Conservation (phyloP, 2,113 vertebrate genomes). For the Columba janthina region DNA sequence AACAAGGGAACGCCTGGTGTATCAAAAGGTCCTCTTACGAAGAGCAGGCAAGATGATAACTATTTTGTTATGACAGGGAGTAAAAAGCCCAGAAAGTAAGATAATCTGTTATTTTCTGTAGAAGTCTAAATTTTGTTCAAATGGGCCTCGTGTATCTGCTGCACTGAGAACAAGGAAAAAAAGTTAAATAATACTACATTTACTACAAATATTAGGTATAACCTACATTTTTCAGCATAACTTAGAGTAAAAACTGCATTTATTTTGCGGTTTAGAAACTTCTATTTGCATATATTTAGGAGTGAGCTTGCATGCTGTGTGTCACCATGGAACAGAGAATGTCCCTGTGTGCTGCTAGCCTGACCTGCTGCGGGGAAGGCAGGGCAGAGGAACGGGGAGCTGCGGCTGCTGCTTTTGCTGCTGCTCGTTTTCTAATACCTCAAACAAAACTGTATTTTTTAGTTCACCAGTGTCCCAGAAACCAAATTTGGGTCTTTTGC, state of each 20-base stretch:
- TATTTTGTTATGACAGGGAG: constrained; percentile 90
- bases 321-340: not conserved
- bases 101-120: not conserved
- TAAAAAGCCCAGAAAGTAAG: constrained; percentile 80
- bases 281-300: not conserved
- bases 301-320: not conserved
- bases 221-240: not conserved
- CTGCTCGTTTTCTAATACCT: not conserved
- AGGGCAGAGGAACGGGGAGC: not conserved
- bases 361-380: not conserved
- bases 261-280: not conserved
- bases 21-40: constrained; percentile 56
- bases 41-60: constrained; percentile 78
- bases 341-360: not conserved
- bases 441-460: not conserved
- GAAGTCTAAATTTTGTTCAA: not conserved
- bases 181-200: constrained; percentile 37
- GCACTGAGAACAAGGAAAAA: not conserved
- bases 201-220: not conserved
- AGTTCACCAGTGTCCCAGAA: not conserved
- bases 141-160: not conserved
- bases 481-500: not conserved
- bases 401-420: not conserved
- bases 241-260: not conserved
- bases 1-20: not conserved